A percentile compares a stretch with the other conserved stretches of the same genome.
These are phyloP conservation scores for Aplocera efformata DNA, from an alignment of 2,888 invertebrate genomes.

Conservation along the genomic window DNA sequence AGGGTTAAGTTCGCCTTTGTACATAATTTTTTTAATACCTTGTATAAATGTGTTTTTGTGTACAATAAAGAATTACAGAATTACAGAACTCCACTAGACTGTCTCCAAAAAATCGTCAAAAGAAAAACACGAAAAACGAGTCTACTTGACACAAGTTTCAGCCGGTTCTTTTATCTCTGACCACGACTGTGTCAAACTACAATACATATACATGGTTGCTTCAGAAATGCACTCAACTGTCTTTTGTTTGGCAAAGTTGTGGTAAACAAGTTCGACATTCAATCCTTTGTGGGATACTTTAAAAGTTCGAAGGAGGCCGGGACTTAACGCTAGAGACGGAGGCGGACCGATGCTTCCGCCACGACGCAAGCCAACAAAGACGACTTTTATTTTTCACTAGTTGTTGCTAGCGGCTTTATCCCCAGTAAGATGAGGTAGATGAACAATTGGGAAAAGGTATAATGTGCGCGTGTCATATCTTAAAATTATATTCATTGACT, in stretches of 20 bases:
- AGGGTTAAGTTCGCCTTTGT: too few relatives aligned
- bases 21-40: too few relatives aligned
- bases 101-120: too few relatives aligned
- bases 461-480: too few relatives aligned
- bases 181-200: conserved; percentile 1
- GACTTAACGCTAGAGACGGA: conserved; percentile 47
- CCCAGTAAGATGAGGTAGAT: too few relatives aligned
- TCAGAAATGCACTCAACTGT: conserved; percentile 55
- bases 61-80: too few relatives aligned
- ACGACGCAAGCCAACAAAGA: conserved; percentile 30
- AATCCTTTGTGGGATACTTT: conserved; percentile 71
- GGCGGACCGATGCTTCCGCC: conserved; percentile 31
- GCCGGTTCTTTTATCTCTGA: not conserved
- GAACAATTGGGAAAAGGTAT: not conserved
- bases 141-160: not conserved
- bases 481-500: too few relatives aligned
- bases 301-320: conserved; percentile 55
- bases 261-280: conserved; percentile 72
- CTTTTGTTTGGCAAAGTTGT: conserved; percentile 63
- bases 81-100: too few relatives aligned
- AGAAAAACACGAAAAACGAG: not conserved
- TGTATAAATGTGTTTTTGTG: too few relatives aligned
- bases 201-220: conserved; percentile 29
- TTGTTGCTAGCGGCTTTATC: too few relatives aligned
- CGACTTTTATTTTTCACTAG: conserved; percentile 48